A percentile compares a stretch with the other conserved stretches of the same genome.
These are phyloP conservation scores for Pyrrhia umbra DNA, from an alignment of 2,888 invertebrate genomes.

Conservation along the genomic window DNA sequence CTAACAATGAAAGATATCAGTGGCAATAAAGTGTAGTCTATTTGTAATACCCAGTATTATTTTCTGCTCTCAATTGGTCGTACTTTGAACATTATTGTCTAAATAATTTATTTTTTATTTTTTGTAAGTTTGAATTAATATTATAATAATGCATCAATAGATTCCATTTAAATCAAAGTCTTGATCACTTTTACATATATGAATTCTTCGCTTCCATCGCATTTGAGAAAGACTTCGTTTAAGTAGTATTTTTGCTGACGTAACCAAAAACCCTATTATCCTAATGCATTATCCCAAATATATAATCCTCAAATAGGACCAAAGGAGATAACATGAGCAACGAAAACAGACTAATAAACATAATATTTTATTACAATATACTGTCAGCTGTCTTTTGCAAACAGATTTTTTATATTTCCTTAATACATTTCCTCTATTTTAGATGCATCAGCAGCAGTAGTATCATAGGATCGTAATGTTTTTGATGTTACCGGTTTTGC, in stretches of 20 bases:
- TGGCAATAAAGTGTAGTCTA: not conserved
- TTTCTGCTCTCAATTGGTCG: not conserved
- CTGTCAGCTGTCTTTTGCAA: conserved; percentile 48
- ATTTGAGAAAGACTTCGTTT: conserved; percentile 8
- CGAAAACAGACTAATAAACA: conserved; percentile 65
- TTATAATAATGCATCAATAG: too few species aligned
- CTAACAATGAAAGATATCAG: conserved; percentile 4
- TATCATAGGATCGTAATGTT: conserved; percentile 21
- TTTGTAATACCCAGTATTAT: not conserved
- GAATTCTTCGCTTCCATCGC: conserved; percentile 18
- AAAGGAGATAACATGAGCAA: conserved; percentile 43
- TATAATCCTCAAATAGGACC: conserved; percentile 38
- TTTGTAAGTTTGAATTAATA: too few species aligned
- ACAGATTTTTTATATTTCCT: conserved; percentile 46
- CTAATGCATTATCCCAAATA: conserved; percentile 44
- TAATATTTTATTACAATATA: conserved; percentile 58
- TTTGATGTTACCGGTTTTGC: conserved; percentile 15
- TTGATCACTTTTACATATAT: not conserved
- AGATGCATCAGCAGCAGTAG: conserved; percentile 40
- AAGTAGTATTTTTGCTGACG: conserved; percentile 32
- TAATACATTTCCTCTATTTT: conserved; percentile 27
- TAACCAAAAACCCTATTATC: conserved; percentile 33
- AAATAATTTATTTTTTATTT: too few species aligned
- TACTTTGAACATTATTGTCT: not conserved
- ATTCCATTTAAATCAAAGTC: not conserved